Evolutionary conservation across 2,888 invertebrate species (phyloP).

Genomic region (Lordiphosa fenestrarum): DNA sequence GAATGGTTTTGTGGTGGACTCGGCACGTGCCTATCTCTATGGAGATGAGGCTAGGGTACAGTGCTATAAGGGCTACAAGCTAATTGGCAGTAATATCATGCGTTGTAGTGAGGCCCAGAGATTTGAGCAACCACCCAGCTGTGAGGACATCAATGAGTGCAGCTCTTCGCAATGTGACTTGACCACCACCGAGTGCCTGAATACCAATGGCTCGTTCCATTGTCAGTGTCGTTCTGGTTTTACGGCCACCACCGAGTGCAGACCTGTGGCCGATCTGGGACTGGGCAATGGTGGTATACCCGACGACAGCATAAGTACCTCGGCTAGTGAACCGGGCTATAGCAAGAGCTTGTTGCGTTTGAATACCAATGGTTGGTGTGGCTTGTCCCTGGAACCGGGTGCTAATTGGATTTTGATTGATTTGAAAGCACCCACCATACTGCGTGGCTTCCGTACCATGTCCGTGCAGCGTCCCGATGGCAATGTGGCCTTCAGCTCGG

Average conservation of each 20-base stretch:
- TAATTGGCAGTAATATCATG: slow-evolving; percentile 91
- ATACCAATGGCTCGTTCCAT: slow-evolving; percentile 92
- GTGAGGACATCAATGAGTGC: slow-evolving; percentile 96
- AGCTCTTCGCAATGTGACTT: slow-evolving; percentile 93
- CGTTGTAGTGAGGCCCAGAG: slow-evolving; percentile 91
- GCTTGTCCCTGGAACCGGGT: slow-evolving; percentile 91
- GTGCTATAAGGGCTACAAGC: slow-evolving; percentile 93
- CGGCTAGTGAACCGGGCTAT: slow-evolving; percentile 90
- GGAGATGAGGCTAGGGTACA: slow-evolving; percentile 96
- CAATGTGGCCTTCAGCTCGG: slow-evolving; percentile 93
- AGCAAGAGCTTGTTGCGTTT: slow-evolving; percentile 90
- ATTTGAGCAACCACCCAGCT: slow-evolving; percentile 91
- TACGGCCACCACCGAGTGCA: slow-evolving; percentile 91
- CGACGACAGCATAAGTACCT: slow-evolving; percentile 93
- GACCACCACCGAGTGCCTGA: slow-evolving; percentile 94
- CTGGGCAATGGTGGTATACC: slow-evolving; percentile 91
- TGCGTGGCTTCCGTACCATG: slow-evolving; percentile 94
- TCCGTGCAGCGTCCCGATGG: slow-evolving; percentile 91
- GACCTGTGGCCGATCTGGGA: slow-evolving; percentile 94
- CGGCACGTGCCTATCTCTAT: slow-evolving; percentile 87
- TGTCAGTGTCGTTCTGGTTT: slow-evolving; percentile 94
- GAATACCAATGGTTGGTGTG: slow-evolving; percentile 94
- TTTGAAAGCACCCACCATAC: slow-evolving; percentile 92
- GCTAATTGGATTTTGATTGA: slow-evolving; percentile 94
- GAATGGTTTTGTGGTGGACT: slow-evolving; percentile 93